Base-by-base conservation (phyloP, 92 coral and sea anemone genomes). In the Hydrozoanthus gracilis region DNA sequence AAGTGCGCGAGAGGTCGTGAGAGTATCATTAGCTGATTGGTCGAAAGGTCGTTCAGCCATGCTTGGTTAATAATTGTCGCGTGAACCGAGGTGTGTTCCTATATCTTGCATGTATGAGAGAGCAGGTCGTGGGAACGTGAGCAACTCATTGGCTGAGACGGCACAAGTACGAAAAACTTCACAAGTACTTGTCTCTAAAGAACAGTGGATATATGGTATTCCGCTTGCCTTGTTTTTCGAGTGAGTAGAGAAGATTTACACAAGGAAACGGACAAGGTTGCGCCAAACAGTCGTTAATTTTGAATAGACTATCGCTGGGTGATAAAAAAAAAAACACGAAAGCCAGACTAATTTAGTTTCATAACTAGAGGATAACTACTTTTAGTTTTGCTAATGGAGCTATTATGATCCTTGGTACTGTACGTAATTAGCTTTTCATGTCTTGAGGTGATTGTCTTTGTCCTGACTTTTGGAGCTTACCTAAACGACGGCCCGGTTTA, bases 81-180 rank as follows among this genome's bases (percentile, higher is more conserved):
- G 91, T 91, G 93, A 77, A 69, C 47, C 27, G 71, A 52, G 52
- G 62, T 27, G 51, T 86, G 11, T 18, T 44, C 72, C 82, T 39
- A 51, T 18, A 80, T 61, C 82, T 77, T 44, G 64, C 84, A 80
- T 51, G 73, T 58, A 65, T 62, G 14, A 18, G 60, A 47, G 73
- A 58, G 85, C 67, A 84, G 91, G 93, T 91, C 93, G 93, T 91
- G 93, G 93, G 93, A 91, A 91, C 93, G 90, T 87, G 60, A n/a
- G 8, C 14, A 54, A 44, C 88, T 91, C 78, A 91, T 91, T 91
- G 93, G 91, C 39, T 65, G 8, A 80, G 51, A 80, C 18, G 16
- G n/a, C 49, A 16, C n/a, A 67, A 64, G 62, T 10, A 66, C 74
- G 20, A 58, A 60, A 20, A 49, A 64, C 10, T 74, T 61, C n/a